A percentile compares a stretch with the other conserved stretches of the same genome.
Evolutionary conservation across 2,888 invertebrate genomes (phyloP).

Genomic region (Dasypogon diadema): DNA sequence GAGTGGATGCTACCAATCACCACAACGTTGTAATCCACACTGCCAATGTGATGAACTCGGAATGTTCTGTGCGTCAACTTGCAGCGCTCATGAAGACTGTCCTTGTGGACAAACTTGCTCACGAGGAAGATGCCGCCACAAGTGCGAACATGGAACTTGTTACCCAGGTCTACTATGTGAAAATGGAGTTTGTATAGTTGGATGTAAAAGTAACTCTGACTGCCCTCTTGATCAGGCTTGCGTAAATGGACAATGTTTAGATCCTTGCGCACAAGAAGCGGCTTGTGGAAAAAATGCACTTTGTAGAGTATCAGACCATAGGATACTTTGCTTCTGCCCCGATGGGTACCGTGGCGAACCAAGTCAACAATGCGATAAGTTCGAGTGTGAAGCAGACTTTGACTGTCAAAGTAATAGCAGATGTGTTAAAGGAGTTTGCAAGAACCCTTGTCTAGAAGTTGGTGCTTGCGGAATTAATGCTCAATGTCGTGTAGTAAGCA

Average conservation of each 20-base stretch:
- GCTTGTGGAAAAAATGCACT: constrained; percentile 86
- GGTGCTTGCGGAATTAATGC: constrained; percentile 87
- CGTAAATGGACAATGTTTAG: constrained; percentile 76
- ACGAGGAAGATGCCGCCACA: constrained; percentile 78
- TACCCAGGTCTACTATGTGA: constrained; percentile 82
- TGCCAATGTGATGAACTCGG: constrained; percentile 87
- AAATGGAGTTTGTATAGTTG: constrained; percentile 79
- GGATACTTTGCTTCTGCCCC: constrained; percentile 87
- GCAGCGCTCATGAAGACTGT: constrained; percentile 77
- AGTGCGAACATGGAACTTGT: constrained; percentile 79
- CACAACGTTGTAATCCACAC: constrained; percentile 78
- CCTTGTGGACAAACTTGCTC: constrained; percentile 85
- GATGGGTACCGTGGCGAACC: constrained; percentile 89
- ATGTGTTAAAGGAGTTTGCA: constrained; percentile 81
- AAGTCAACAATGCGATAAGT: constrained; percentile 78
- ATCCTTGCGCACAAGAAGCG: constrained; percentile 76
- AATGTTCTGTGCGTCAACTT: constrained; percentile 78
- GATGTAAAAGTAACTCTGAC: constrained; percentile 83
- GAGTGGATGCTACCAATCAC: constrained; percentile 80
- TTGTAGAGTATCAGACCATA: constrained; percentile 83
- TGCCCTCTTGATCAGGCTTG: constrained; percentile 84
- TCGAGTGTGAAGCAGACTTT: constrained; percentile 80
- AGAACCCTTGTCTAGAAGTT: constrained; percentile 83
- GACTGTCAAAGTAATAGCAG: constrained; percentile 84
- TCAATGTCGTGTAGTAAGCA: constrained; percentile 83